Conservation (phyloP, 2,113 vertebrate species). For the Strigops habroptila region DNA sequence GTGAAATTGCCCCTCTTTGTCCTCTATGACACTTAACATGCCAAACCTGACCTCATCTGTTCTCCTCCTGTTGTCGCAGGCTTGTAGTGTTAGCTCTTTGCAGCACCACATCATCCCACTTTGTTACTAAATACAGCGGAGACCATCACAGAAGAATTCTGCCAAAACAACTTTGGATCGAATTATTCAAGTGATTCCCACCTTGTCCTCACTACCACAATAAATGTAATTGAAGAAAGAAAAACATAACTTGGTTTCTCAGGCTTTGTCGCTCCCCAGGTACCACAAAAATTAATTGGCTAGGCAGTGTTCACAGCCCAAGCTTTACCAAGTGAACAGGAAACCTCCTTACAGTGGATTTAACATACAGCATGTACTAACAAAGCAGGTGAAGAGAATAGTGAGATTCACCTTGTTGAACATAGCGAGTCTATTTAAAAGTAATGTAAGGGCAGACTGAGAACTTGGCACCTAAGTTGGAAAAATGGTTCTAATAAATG, state of each 20-base stretch:
- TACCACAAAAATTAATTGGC: constrained; percentile 22
- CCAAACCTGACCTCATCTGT: constrained; percentile 2
- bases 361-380: not conserved
- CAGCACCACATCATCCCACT: not conserved
- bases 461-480: accelerated
- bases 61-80: not conserved
- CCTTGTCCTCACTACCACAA: not conserved
- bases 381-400: not conserved
- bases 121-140: not conserved
- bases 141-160: not conserved
- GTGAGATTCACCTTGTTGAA: not conserved
- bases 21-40: not conserved
- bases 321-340: not conserved
- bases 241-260: not conserved
- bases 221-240: not conserved
- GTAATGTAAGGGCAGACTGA: not conserved
- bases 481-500: not conserved
- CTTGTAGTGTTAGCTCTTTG: not conserved
- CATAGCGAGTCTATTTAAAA: not conserved
- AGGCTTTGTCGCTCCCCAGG: not conserved
- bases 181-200: not conserved
- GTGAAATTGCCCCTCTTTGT: not conserved
- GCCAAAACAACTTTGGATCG: not conserved
- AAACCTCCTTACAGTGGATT: not conserved
- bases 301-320: not conserved